Conservation (phyloP, 1,140 invertebrate genomes). For the Dendrolimus kikuchii region DNA sequence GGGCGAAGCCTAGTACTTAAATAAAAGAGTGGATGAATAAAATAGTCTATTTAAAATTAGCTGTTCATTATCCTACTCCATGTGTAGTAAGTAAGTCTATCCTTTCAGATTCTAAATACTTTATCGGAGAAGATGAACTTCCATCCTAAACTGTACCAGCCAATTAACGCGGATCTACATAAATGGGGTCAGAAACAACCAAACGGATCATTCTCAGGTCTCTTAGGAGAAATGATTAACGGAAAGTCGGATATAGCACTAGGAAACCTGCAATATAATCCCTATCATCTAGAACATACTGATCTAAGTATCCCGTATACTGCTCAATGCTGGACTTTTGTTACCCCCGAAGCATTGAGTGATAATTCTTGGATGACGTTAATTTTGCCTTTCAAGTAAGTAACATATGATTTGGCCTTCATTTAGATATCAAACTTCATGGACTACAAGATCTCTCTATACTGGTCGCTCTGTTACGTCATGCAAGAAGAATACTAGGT, state of each 20-base stretch:
- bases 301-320: conserved; percentile 86
- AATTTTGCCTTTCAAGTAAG: conserved; percentile 83
- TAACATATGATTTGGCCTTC: background rate
- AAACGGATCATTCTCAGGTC: conserved; percentile 77
- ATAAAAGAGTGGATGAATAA: too few relatives aligned
- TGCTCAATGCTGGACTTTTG: conserved; percentile 85
- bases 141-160: conserved; percentile 76
- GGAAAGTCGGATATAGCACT: conserved; percentile 81
- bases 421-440: too few relatives aligned
- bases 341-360: conserved; percentile 83
- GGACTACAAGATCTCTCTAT: too few relatives aligned
- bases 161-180: conserved; percentile 70
- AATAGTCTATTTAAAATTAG: too few relatives aligned
- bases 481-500: too few relatives aligned
- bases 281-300: conserved; percentile 77
- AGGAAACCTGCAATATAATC: conserved; percentile 83
- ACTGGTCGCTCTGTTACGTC: too few relatives aligned
- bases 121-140: conserved; percentile 82
- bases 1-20: too few relatives aligned
- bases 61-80: too few relatives aligned
- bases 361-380: conserved; percentile 89
- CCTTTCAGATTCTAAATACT: conserved; percentile 77
- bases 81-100: background rate
- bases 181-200: conserved; percentile 77
- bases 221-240: conserved; percentile 80